Percentiles rank a stretch among this genome's conserved stretches.
Conservation (phyloP, 2,797 vertebrate genomes). For the Helostoma temminkii region DNA sequence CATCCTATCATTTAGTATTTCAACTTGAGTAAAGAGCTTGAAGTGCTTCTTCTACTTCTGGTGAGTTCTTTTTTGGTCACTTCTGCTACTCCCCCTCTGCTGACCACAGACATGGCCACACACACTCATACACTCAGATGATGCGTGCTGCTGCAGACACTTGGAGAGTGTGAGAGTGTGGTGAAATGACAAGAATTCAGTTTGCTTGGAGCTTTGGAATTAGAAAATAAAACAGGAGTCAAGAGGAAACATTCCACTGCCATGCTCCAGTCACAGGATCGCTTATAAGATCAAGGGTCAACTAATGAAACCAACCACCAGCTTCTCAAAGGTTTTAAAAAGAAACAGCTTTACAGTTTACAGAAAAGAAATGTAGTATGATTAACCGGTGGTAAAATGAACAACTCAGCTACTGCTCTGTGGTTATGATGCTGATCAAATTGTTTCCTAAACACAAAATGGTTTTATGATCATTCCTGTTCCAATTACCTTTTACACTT, state of each 20-base stretch:
- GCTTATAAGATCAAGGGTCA: constrained; percentile 74
- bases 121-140: constrained; percentile 1
- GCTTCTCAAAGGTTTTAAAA: constrained; percentile 45
- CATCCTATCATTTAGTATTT: too few species aligned
- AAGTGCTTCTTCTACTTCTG: too few species aligned
- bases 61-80: too few species aligned
- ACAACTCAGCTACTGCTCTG: constrained; percentile 11
- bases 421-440: constrained; percentile 4
- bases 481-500: not conserved
- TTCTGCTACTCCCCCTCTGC: too few species aligned
- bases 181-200: constrained; percentile 57
- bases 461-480: too few species aligned
- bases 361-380: constrained; percentile 21
- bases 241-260: constrained; percentile 76
- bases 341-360: constrained; percentile 48
- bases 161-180: not conserved
- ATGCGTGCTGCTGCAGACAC: not conserved
- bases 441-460: not conserved
- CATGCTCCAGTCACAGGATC: constrained; percentile 77
- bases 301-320: constrained; percentile 71
- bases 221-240: constrained; percentile 75
- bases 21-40: too few species aligned
- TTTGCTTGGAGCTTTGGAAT: constrained; percentile 65
- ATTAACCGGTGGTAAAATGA: constrained; percentile 34
- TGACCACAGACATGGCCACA: not conserved